Conservation (phyloP, 2,113 vertebrate genomes). For the Acinonyx jubatus region DNA sequence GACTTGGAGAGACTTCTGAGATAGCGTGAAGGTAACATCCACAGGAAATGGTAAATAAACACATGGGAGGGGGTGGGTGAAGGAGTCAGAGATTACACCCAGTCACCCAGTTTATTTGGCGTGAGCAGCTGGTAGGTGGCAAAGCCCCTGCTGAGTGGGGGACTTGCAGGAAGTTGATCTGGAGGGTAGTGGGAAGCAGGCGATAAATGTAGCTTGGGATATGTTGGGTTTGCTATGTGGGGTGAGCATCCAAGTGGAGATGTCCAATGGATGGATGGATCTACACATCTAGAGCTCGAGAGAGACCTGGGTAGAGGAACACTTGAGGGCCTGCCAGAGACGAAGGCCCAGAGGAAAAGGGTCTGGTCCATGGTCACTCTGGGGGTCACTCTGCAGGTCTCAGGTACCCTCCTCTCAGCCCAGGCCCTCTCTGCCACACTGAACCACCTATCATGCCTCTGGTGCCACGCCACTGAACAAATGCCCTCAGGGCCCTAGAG, state of each 20-base stretch:
- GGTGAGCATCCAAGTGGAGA: background rate
- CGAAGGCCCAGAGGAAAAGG: background rate
- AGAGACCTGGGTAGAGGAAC: background rate
- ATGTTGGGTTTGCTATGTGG: background rate
- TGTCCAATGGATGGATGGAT: background rate
- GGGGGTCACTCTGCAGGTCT: background rate
- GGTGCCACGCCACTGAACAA: background rate
- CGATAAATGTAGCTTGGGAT: background rate
- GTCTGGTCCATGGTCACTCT: background rate
- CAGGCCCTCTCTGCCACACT: background rate
- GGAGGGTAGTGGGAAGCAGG: background rate
- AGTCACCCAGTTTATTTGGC: background rate
- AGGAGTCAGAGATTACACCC: background rate
- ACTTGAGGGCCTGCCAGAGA: background rate
- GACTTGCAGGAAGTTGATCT: background rate
- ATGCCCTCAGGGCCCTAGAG: background rate
- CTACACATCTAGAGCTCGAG: background rate
- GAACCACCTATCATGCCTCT: background rate
- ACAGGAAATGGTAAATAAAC: background rate
- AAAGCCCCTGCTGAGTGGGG: background rate
- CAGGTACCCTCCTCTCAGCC: background rate
- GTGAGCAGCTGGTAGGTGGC: background rate
- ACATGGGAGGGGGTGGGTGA: background rate
- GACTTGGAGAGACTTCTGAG: background rate
- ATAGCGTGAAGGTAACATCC: background rate